Percentiles rank a stretch among this genome's conserved stretches.
phyloP scores from a whole-genome alignment of 2,888 invertebrate species.

The Taphrorychus bicolor region DNA sequence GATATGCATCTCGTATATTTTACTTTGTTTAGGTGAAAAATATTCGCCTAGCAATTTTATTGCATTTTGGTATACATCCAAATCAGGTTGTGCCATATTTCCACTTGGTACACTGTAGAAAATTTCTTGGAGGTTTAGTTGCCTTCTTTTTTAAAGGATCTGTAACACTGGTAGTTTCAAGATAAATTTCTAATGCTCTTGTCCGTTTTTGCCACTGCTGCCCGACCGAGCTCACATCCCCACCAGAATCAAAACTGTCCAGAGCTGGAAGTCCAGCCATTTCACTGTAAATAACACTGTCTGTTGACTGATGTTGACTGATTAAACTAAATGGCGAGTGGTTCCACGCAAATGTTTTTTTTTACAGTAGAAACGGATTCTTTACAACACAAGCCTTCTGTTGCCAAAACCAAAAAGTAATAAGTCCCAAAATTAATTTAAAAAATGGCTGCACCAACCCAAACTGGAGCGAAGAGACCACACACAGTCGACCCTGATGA shows the following conservation, averaged over 20 bases:
- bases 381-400: too few relatives aligned
- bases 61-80: slow-evolving; percentile 37
- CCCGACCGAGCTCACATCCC: slow-evolving; percentile 30
- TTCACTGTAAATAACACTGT: too few relatives aligned
- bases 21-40: slow-evolving; percentile 41
- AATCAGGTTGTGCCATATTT: slow-evolving; percentile 10
- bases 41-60: slow-evolving; percentile 44
- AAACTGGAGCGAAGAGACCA: too few relatives aligned
- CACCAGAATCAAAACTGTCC: slow-evolving; percentile 39
- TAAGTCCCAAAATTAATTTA: too few relatives aligned
- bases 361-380: too few relatives aligned
- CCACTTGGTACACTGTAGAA: slow-evolving; percentile 43
- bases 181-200: slow-evolving; percentile 39
- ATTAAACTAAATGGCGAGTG: too few relatives aligned
- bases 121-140: slow-evolving; percentile 42
- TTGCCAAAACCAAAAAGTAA: too few relatives aligned
- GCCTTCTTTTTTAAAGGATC: slow-evolving; percentile 36
- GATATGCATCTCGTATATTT: slow-evolving; percentile 47
- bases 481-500: too few relatives aligned
- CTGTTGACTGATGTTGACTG: too few relatives aligned
- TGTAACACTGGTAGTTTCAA: slow-evolving; percentile 36
- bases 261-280: slow-evolving; percentile 8
- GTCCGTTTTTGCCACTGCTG: slow-evolving; percentile 42
- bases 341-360: too few relatives aligned
- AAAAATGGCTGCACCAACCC: too few relatives aligned